These are phyloP conservation scores for Anas flavirostris DNA, from an alignment of 2,797 vertebrate genomes.

Conservation along the genomic window DNA sequence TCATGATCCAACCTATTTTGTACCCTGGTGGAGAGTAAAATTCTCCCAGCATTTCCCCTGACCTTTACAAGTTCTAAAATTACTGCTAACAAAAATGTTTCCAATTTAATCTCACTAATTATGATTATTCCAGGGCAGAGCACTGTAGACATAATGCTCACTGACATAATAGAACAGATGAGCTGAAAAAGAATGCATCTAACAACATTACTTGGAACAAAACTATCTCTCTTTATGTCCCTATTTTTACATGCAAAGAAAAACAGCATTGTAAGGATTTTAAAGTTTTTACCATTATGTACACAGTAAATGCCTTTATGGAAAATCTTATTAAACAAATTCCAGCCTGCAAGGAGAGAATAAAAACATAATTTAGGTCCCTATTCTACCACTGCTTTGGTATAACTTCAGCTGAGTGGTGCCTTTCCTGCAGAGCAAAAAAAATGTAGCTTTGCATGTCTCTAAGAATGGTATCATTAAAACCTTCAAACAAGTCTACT, in stretches of 20 bases:
- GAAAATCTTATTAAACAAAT: constrained; percentile 24
- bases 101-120: constrained; percentile 36
- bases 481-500: background rate
- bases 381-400: background rate
- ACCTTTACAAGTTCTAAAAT: constrained; percentile 33
- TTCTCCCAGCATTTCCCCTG: background rate
- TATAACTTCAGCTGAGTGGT: background rate
- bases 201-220: background rate
- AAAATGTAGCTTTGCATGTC: background rate
- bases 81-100: constrained; percentile 4
- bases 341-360: background rate
- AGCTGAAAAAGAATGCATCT: background rate
- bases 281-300: background rate
- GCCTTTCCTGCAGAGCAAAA: background rate
- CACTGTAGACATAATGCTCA: background rate
- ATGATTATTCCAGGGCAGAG: constrained; percentile 26
- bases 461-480: background rate
- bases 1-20: constrained; percentile 15
- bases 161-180: constrained; percentile 9
- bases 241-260: constrained; percentile 9
- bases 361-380: background rate
- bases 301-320: background rate
- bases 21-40: background rate
- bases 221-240: background rate
- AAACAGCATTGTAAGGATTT: background rate